These are phyloP conservation scores for Phalanger gymnotis DNA, from an alignment of 2,797 vertebrate genomes.

Conservation along the genomic window DNA sequence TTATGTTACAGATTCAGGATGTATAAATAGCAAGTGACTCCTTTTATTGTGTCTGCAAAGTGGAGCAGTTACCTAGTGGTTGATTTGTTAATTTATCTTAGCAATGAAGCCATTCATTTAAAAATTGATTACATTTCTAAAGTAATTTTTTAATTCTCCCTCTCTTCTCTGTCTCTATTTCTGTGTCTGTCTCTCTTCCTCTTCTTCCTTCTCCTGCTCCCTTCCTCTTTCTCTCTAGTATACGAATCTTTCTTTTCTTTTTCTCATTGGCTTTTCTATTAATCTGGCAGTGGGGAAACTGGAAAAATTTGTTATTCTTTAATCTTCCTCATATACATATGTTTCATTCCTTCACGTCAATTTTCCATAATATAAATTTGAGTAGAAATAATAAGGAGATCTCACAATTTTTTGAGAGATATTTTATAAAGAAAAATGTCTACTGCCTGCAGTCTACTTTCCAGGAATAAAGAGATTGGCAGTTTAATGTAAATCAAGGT, in stretches of 20 bases:
- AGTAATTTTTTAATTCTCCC: neutral
- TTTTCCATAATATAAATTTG: neutral
- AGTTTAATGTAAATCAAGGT: neutral
- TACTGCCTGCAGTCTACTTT: neutral
- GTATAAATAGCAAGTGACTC: neutral
- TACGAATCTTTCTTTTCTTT: too few relatives aligned
- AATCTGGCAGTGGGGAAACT: neutral
- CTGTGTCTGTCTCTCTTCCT: neutral
- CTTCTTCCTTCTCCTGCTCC: neutral
- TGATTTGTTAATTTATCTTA: neutral
- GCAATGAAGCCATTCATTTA: neutral
- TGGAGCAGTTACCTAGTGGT: neutral
- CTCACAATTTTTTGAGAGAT: neutral
- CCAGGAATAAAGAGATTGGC: neutral
- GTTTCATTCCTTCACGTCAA: neutral
- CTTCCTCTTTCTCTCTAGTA: neutral
- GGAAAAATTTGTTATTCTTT: neutral
- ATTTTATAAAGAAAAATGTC: neutral
- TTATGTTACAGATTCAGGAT: conserved; percentile 22
- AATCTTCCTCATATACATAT: neutral
- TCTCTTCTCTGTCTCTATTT: neutral
- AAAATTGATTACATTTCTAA: neutral
- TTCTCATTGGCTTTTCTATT: neutral
- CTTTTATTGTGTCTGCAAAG: conserved; percentile 24
- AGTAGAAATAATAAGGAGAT: neutral